A percentile compares a stretch with the other conserved stretches of the same genome.
Conservation (phyloP, 2,888 invertebrate species). For the Hypomecis atomaria region DNA sequence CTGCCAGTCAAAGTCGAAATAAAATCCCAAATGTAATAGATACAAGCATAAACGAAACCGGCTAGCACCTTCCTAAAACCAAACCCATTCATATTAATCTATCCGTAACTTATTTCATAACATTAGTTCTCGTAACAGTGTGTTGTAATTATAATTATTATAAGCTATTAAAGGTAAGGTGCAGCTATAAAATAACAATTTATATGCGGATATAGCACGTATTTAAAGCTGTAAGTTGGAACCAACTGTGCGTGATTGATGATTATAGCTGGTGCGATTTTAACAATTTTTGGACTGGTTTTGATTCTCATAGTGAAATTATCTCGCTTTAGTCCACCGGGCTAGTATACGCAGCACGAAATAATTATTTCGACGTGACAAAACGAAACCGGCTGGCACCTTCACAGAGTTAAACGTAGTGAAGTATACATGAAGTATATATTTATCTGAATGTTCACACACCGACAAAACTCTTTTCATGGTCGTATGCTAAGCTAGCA, state of each 20-base stretch:
- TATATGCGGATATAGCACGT: slow-evolving; percentile 42
- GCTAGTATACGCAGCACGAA: no score
- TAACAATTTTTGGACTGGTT: slow-evolving; percentile 5
- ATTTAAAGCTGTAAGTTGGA: slow-evolving; percentile 30
- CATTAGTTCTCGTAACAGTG: slow-evolving; percentile 16
- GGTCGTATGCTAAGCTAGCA: no score
- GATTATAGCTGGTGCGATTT: slow-evolving; percentile 26
- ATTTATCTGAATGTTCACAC: no score
- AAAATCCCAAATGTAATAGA: slow-evolving; percentile 21
- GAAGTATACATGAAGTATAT: no score
- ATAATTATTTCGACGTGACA: no score
- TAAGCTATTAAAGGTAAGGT: slow-evolving; percentile 26
- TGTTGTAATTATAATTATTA: slow-evolving; percentile 33
- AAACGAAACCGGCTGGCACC: no score
- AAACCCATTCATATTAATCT: slow-evolving; percentile 20
- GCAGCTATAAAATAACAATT: slow-evolving; percentile 41
- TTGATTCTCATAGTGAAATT: slow-evolving; percentile 7
- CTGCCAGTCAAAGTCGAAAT: slow-evolving; percentile 12
- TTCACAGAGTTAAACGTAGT: no score
- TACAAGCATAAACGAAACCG: slow-evolving; percentile 22
- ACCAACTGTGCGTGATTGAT: slow-evolving; percentile 29
- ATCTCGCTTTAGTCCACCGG: no score
- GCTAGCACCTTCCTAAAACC: slow-evolving; percentile 20
- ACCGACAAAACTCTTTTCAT: no score
- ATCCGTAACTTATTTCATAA: slow-evolving; percentile 27